Percentiles rank a stretch among this genome's conserved stretches.
Conservation (phyloP, 1,140 invertebrate genomes). For the Pogonomyrmex barbatus region DNA sequence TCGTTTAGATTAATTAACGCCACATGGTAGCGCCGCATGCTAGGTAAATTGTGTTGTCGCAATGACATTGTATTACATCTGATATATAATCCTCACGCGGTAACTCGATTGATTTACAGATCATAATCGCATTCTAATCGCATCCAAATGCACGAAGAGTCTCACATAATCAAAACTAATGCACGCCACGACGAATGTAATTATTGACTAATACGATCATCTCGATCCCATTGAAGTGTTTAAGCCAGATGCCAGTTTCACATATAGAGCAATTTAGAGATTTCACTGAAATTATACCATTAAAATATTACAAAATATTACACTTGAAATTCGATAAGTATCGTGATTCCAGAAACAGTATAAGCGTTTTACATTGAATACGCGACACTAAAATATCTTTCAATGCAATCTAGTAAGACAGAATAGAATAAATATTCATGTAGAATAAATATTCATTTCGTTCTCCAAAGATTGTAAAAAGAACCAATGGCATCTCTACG, state of each 20-base stretch:
- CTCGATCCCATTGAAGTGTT: background rate
- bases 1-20: conserved; percentile 84
- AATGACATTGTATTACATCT: background rate
- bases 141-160: background rate
- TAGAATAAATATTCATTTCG: background rate
- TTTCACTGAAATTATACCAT: background rate
- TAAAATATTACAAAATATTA: background rate
- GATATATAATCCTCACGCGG: conserved; percentile 1
- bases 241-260: background rate
- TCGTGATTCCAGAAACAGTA: background rate
- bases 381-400: background rate
- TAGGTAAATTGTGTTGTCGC: conserved; percentile 75
- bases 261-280: background rate
- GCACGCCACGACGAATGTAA: background rate
- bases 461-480: background rate
- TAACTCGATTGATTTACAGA: conserved; percentile 61
- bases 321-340: background rate
- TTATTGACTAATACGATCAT: background rate
- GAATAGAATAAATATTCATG: background rate
- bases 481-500: background rate
- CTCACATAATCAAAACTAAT: conserved; percentile 35
- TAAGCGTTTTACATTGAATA: background rate
- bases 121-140: conserved; percentile 29
- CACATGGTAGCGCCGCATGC: conserved; percentile 69
- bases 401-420: background rate